Conservation (phyloP, 1,140 invertebrate genomes). For the Scaptomyza hsui region DNA sequence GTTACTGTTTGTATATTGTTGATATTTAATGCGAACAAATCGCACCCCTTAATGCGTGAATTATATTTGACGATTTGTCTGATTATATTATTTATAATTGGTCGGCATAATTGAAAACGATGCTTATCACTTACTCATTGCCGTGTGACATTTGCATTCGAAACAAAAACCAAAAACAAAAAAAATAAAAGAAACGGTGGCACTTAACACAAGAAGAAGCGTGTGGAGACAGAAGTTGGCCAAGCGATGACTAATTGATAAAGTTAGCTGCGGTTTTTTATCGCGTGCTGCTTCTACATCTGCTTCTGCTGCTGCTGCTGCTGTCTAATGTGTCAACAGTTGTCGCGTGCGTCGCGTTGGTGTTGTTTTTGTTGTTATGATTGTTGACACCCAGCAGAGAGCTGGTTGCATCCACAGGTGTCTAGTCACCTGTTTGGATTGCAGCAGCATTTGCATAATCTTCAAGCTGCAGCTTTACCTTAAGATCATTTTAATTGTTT, state of each 20-base stretch:
- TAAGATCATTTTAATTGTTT: neutral
- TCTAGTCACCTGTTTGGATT: slow-evolving; percentile 16
- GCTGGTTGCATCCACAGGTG: neutral
- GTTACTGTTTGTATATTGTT: slow-evolving; percentile 8
- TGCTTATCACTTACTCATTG: slow-evolving; percentile 22
- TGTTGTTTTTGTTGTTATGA: slow-evolving; percentile 16
- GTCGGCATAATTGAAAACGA: slow-evolving; percentile 38
- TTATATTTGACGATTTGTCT: slow-evolving; percentile 31
- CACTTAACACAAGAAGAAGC: too few relatives aligned
- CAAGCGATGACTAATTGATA: slow-evolving; percentile 44
- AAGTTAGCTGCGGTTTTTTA: slow-evolving; percentile 40
- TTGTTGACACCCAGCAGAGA: slow-evolving; percentile 21
- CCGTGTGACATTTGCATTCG: slow-evolving; percentile 9
- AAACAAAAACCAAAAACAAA: neutral
- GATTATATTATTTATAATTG: slow-evolving; percentile 48
- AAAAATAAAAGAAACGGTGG: too few relatives aligned
- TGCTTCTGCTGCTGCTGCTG: slow-evolving; percentile 5
- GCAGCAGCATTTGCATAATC: slow-evolving; percentile 16
- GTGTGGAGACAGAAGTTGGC: neutral
- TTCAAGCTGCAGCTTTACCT: slow-evolving; percentile 4
- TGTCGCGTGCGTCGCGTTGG: slow-evolving; percentile 73
- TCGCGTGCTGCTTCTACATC: slow-evolving; percentile 48
- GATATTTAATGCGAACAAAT: slow-evolving; percentile 55
- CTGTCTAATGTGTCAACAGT: slow-evolving; percentile 60
- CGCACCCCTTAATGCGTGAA: slow-evolving; percentile 43